Base-by-base conservation (phyloP, 2,113 vertebrate species). In the Microcebus jonahi region DNA sequence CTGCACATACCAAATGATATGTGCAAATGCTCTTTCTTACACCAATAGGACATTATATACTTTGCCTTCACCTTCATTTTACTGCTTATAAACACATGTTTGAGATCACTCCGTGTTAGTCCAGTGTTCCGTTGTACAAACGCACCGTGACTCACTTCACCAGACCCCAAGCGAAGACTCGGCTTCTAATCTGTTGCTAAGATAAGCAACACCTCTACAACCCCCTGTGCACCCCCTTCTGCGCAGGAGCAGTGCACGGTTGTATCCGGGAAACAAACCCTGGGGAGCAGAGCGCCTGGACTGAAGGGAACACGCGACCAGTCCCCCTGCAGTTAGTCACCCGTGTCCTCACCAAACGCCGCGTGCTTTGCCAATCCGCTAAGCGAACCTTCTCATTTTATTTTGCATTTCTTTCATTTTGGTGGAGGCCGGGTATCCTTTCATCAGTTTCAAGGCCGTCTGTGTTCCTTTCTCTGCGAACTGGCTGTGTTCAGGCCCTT, bases 361-460 rank as follows among this genome's bases (percentile, higher is more conserved):
- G 31, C 79, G 53, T 39, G 79, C 61, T 50, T 73, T 39, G 85
- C 70, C 75, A 76, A 39, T 27, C 75, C 68, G 80, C 29, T 48
- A 67, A 59, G 70, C 50, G 79, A 91, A 82, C 84, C 29, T 6
- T 42, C 92, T 63, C 55, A 68, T 77, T 91, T 67, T 59, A 80
- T 73, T 96, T 83, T 87, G 80, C 63, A 36, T 90, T 88, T 53
- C 61, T 84, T 94, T 96, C 57, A 80, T 93, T 91, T 75, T 61
- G 57, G 70, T n/a, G 57, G 83, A 95, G 27, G 39, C 76, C 63
- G 55, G 8, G 21, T 76, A 53, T 79, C 94, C 94, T 84, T 94
- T 89, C 73, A 67, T 83, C 67, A 77, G 39, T 77, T 93, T 91
- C 65, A 88, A 91, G 95, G 90, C 39, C 23, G 5, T 55, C 45